Base-by-base conservation (phyloP, 2,888 invertebrate species). In the Xanthostigma xanthostigma region DNA sequence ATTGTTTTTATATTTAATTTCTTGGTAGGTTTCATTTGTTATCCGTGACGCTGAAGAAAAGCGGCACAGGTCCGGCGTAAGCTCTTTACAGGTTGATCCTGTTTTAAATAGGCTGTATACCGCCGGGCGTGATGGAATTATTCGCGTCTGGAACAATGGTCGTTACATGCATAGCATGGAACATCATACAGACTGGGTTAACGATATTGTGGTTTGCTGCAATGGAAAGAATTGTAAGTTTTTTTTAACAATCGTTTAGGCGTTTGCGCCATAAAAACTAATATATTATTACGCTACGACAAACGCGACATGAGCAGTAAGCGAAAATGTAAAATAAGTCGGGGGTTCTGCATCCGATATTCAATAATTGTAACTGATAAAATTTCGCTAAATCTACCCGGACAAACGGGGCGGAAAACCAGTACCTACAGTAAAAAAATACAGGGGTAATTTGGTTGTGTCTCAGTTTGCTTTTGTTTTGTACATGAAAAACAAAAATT, bases 131-230 rank as follows among this genome's bases (percentile, higher is more conserved):
- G 98, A 98, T 71, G 93, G 95, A 48, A 94, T 97, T 61, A 94
- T 98, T 59, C 76, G 98, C 62, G 93, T 87, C 59, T 93, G 90
- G 84, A 84, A 88, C 65, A 75, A 81, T 65, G 85, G 88, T 55
- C 80, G 79, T 46, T 96, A 93, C 63, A 76, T 92, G 52, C 90
- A 93, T 63, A 93, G 95, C 35, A 93, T 99, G 94, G 97, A 98
- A 66, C 97, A 98, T 68, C 98, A 98, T 65, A 97, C 96, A 3
- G 98, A 98, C 68, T 98, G 98, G 98, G 96, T 98, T 44, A 98
- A 98, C 69, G 98, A 98, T 69, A 93, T 99, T 63, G 89, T 97
- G 38, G 74, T 98, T 34, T 98, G 97, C 65, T 96, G 96, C 67
- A 89, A 89, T 54, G 97, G 97, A 37, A 85, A 91, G 66, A 94